A percentile compares a stretch with the other conserved stretches of the same genome.
These are phyloP conservation scores for Cololabis saira DNA, from an alignment of 2,113 vertebrate genomes.

Conservation along the genomic window DNA sequence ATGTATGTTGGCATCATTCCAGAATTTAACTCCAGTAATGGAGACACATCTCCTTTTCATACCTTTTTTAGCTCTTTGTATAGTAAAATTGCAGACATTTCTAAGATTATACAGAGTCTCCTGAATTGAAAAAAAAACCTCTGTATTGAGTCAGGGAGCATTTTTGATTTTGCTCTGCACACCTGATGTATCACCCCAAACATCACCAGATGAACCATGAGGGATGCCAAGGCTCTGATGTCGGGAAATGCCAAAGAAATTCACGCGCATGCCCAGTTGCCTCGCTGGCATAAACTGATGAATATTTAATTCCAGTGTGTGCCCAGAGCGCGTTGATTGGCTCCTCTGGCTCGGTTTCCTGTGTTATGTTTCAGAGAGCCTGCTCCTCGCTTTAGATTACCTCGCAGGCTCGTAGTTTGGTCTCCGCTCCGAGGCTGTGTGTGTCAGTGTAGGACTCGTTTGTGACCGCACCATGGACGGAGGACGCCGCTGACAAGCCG, in stretches of 20 bases:
- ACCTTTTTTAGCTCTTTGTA: no score
- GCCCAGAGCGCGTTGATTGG: conserved; percentile 58
- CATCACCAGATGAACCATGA: no score
- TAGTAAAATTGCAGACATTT: no score
- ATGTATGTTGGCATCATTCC: no score
- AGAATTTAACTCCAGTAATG: no score
- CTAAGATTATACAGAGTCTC: no score
- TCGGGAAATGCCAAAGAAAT: not conserved
- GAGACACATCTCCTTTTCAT: no score
- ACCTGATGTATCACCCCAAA: no score
- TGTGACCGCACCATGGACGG: conserved; percentile 58
- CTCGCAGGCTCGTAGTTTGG: conserved; percentile 14
- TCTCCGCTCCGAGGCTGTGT: not conserved
- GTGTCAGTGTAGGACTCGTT: conserved; percentile 42
- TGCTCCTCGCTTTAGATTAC: not conserved
- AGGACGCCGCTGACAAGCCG: conserved; percentile 55
- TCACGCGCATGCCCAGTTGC: conserved; percentile 66
- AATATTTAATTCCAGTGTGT: conserved; percentile 53
- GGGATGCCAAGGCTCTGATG: not conserved
- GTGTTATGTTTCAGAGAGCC: conserved; percentile 47
- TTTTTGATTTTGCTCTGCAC: no score
- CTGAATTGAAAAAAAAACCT: no score
- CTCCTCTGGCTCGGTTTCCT: conserved; percentile 42
- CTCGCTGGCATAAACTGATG: conserved; percentile 35
- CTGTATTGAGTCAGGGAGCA: no score